Evolutionary conservation across 2,797 vertebrate genomes (phyloP), one percentile per base, ranked within the genome.

Genomic region (Parauchenoglanis punctatus): DNA sequence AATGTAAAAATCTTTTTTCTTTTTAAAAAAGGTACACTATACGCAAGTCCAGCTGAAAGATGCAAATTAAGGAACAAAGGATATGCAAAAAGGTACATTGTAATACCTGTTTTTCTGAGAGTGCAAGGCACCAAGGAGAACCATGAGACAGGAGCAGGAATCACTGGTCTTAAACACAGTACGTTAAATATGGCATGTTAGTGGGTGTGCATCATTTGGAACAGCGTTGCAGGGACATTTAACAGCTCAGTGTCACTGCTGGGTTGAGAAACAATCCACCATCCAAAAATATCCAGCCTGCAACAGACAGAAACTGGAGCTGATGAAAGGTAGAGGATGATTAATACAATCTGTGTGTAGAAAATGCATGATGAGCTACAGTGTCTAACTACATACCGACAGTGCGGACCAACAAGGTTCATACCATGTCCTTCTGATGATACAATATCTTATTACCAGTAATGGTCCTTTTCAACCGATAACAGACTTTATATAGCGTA

Each of bases 231-330:
- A n/a, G 72, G 11, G 44, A 52, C 46, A 5, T 75, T 49, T 25
- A 73, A 25, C 40, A 73, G 70, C 70, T 44, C 70, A 73, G 35
- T 72, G 35, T 40, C 68, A 72, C 35, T 72, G 68, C 68, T 72
- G 68, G 68, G 68, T 72, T 40, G 68, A 20, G 20, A 23, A 23
- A 73, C 70, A 25, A 10, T 73, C 20, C 40, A 44, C 40, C 1
- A 46, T 73, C 70, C 70, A 73, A 73, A 73, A 44, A 73, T 73
- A 23, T 73, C 3, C 70, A 12, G 40, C 40, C 70, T 46, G 70
- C 20, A 46, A 73, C 40, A 44, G 40, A 44, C 35, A 40, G 31
- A 52, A 75, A n/a, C 46, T n/a, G 72, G n/a, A 15, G 72, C 75
- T 31, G 25, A 28, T 28, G 25, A 54, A 52, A 52, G 46, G 13